Base-by-base conservation (phyloP, 2,888 invertebrate species). In the Melipona beecheii region DNA sequence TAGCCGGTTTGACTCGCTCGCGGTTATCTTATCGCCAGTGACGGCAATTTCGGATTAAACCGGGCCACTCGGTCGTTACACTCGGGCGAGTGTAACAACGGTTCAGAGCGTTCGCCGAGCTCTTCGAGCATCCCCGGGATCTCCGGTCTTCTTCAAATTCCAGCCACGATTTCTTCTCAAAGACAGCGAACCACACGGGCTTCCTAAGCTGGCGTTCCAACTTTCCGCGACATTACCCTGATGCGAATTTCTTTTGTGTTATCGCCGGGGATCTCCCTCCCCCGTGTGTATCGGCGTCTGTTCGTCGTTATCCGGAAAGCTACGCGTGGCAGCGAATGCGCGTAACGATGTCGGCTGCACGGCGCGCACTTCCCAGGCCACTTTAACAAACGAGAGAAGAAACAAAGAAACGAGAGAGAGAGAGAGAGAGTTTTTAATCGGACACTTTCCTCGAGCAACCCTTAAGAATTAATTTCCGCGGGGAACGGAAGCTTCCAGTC, bases 221-320 rank as follows among this genome's bases (percentile, higher is more conserved):
- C 88, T 93, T 93, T 81, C 91, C 92, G 90, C 91, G 89, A 92
- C 92, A 92, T 93, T 93, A 92, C 90, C 90, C 90, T 88, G 90
- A 91, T 91, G 88, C 83, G 89, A 76, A 84, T 86, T 87, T 92
- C 90, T 88, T 43, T 88, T 89, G 86, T 88, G 86, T 86, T 82
- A 82, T 83, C 83, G 64, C 56, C 58, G 31, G 76, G 64, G 68
- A 83, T 74, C 69, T 69, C 62, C 76, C 62, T 75, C 9, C 9
- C 9, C 43, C 11, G 43, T 43, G 43, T 64, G 70, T 76, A 83
- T 81, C 70, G 78, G 71, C 81, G 83, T 69, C 80, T 76, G 78
- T 69, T 50, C 66, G 79, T 65, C 73, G 75, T 86, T 88, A 86
- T 56, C 85, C 64, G 52, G 49, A 66, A 70, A 73, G 74, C 71